Evolutionary conservation across 2,797 vertebrate species (phyloP).

Genomic region (Hippocampus kuda): DNA sequence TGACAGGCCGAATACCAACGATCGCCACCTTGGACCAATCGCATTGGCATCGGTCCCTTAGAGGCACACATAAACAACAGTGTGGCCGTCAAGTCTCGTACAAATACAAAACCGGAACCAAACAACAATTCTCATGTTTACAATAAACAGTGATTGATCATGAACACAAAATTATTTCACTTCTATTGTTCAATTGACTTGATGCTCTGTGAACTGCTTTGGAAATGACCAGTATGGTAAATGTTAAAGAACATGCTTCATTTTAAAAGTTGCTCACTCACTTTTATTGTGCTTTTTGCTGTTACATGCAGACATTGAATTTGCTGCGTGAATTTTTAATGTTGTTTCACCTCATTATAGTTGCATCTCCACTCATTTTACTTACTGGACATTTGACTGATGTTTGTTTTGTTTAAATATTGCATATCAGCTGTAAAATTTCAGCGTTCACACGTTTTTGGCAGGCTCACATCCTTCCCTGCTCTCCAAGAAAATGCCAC

Average conservation of each 20-base stretch:
- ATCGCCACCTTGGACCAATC: conserved; percentile 31
- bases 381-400: too few species aligned
- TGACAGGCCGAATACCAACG: conserved; percentile 38
- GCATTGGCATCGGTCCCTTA: conserved; percentile 18
- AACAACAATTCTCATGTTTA: conserved; percentile 4
- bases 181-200: neutral
- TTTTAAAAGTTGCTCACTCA: neutral
- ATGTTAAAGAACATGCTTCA: neutral
- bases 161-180: neutral
- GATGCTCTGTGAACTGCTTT: neutral
- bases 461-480: neutral
- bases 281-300: too few species aligned
- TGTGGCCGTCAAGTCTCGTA: conserved; percentile 28
- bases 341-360: too few species aligned
- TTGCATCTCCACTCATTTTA: too few species aligned
- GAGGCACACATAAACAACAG: conserved; percentile 44
- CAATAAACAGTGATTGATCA: neutral
- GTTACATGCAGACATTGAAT: too few species aligned
- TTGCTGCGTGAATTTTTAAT: too few species aligned
- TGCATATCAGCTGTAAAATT: neutral
- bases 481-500: conserved; percentile 14
- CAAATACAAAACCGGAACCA: neutral
- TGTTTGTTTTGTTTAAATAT: too few species aligned
- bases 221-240: neutral
- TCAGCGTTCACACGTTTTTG: neutral